phyloP scores from a whole-genome alignment of 2,888 invertebrate genomes.

The Campoplex capitator region DNA sequence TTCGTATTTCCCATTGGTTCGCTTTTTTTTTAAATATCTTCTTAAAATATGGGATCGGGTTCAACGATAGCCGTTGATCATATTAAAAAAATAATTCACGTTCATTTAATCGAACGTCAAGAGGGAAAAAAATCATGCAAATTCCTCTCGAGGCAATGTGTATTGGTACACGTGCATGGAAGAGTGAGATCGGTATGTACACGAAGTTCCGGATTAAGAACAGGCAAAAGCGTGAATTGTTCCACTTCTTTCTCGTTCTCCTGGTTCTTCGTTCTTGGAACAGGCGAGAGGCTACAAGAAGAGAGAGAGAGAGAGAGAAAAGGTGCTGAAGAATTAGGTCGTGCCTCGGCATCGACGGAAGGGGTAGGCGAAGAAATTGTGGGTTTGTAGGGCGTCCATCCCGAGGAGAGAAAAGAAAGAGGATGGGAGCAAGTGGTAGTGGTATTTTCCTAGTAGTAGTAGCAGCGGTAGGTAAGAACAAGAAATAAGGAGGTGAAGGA shows the following conservation, averaged over 20 bases:
- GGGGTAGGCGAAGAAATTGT: slow-evolving; percentile 72
- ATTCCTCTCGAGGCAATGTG: slow-evolving; percentile 5
- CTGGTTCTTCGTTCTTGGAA: slow-evolving; percentile 47
- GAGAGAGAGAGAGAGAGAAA: slow-evolving; percentile 19
- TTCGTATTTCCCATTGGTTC: slow-evolving; percentile 71
- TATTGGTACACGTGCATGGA: slow-evolving; percentile 18
- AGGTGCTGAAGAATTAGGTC: slow-evolving; percentile 49
- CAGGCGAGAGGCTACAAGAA: slow-evolving; percentile 2
- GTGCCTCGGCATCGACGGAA: slow-evolving; percentile 16
- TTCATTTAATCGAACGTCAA: not conserved
- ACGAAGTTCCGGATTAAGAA: slow-evolving; percentile 43
- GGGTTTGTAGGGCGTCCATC: slow-evolving; percentile 80
- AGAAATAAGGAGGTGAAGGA: slow-evolving; percentile 64
- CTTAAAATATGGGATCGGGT: slow-evolving; percentile 1
- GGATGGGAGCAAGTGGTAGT: slow-evolving; percentile 58
- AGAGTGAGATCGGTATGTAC: slow-evolving; percentile 48
- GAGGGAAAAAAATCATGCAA: slow-evolving; percentile 35
- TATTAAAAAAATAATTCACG: slow-evolving; percentile 19
- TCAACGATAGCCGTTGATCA: not conserved
- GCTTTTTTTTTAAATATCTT: not conserved
- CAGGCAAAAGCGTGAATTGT: slow-evolving; percentile 54
- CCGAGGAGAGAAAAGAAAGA: slow-evolving; percentile 71
- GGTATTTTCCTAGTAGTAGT: slow-evolving; percentile 15
- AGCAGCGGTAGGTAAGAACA: slow-evolving; percentile 38
- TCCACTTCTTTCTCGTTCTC: slow-evolving; percentile 67